These are phyloP conservation scores for Schrankia costaestrigalis DNA, from an alignment of 2,888 invertebrate species.

Conservation along the genomic window DNA sequence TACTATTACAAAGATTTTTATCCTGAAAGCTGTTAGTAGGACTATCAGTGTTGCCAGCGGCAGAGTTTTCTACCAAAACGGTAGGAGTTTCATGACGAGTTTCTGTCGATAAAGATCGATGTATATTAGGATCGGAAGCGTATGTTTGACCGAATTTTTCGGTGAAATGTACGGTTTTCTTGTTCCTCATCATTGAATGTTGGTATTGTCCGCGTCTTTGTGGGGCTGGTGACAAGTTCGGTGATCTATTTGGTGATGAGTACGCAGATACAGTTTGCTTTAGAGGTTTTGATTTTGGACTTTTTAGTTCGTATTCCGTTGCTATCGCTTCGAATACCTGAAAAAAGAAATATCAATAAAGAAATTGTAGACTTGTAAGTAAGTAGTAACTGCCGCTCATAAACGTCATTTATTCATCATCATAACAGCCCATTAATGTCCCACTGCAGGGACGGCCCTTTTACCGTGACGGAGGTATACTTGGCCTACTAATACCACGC, in stretches of 20 bases:
- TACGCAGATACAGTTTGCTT: conserved; percentile 50
- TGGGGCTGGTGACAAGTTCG: conserved; percentile 52
- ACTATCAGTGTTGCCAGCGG: conserved; percentile 35
- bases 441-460: too few relatives aligned
- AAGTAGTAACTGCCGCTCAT: neutral
- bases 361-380: neutral
- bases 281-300: conserved; percentile 36
- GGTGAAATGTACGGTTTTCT: conserved; percentile 50
- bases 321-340: conserved; percentile 76
- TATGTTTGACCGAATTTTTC: conserved; percentile 52
- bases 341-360: neutral
- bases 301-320: conserved; percentile 67
- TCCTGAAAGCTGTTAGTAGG: conserved; percentile 28
- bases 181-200: conserved; percentile 57
- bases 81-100: conserved; percentile 27
- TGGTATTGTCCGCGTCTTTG: conserved; percentile 61
- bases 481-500: too few relatives aligned
- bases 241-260: conserved; percentile 57
- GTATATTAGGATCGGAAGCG: conserved; percentile 66
- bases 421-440: too few relatives aligned
- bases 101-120: conserved; percentile 32
- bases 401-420: neutral
- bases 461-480: too few relatives aligned
- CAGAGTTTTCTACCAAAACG: conserved; percentile 30
- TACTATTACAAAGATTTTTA: conserved; percentile 38